These are phyloP conservation scores for Urechis unicinctus DNA, from an alignment of 2,888 invertebrate species.

Conservation along the genomic window DNA sequence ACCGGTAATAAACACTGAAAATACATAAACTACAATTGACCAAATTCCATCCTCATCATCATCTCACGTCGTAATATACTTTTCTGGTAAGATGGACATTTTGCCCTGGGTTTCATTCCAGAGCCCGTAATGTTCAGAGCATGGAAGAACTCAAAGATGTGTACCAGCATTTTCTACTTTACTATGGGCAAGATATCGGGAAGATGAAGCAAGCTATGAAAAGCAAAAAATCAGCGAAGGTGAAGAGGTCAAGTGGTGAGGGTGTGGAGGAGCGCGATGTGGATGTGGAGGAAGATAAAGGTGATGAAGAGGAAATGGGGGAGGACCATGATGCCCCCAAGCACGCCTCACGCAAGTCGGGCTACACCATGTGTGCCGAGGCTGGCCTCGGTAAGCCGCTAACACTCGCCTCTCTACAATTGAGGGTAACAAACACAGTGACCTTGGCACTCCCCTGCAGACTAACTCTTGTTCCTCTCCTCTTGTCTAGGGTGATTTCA, in stretches of 20 bases:
- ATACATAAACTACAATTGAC: too few species aligned
- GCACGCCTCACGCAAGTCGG: conserved; percentile 78
- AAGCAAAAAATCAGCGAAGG: conserved; percentile 26
- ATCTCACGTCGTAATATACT: too few species aligned
- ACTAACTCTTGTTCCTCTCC: too few species aligned
- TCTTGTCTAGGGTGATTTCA: too few species aligned
- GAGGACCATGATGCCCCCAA: conserved; percentile 61
- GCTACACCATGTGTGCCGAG: conserved; percentile 79
- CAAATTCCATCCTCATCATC: too few species aligned
- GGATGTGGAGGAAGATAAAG: conserved; percentile 42
- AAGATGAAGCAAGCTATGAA: conserved; percentile 57
- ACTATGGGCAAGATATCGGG: conserved; percentile 68
- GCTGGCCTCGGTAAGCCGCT: conserved; percentile 63
- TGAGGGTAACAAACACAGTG: too few species aligned
- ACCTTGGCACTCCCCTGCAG: too few species aligned
- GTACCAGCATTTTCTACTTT: conserved; percentile 84
- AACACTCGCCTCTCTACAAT: too few species aligned
- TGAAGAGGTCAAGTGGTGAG: conserved; percentile 52
- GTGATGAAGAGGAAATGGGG: conserved; percentile 54
- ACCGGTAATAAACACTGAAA: too few species aligned
- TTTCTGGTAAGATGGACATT: too few species aligned
- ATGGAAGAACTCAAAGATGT: conserved; percentile 89
- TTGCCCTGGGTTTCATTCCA: too few species aligned
- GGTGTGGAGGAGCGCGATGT: conserved; percentile 12
- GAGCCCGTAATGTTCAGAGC: conserved; percentile 40